Base-by-base conservation (phyloP, 2,888 invertebrate genomes). In the Noctua janthina region DNA sequence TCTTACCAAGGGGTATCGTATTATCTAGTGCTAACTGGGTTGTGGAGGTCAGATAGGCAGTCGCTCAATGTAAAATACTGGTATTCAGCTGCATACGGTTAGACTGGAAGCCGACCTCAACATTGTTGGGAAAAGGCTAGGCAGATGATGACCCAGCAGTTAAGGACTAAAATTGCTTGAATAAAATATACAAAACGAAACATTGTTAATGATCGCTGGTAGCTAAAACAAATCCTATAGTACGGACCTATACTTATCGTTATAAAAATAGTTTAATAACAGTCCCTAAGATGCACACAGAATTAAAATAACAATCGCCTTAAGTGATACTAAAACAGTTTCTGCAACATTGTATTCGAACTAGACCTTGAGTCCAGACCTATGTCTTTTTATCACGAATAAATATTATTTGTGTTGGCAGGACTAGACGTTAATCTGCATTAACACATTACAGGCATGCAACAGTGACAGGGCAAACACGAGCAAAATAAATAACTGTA, bases 381-480 rank as follows among this genome's bases (percentile, higher is more conserved):
- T 35, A 75, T 35, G n/a, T 76, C 0, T 39, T 71, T 80, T 71
- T 17, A 59, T 43, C n/a, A 71, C n/a, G 64, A 51, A 39, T 51
- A 73, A 69, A 66, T 46, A 74, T n/a, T 39, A 23, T 59, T 15
- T 62, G 13, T 68, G 51, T 71, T 56, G 49, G 81, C 29, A 11
- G 29, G 56, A 81, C 35, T 10, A 11, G 51, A 64, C 39, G 68
- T 69, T 64, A 64, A 35, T 69, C n/a, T 46, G 23, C 66, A 72
- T 74, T 80, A 72, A 49, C 70, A 68, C 71, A 85, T 82, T 81
- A 86, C 76, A 17, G 82, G 20, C 86, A 83, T 83, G 83, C 82
- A 75, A 82, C 13, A 29, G 20, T 81, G n/a, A 62, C 43, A 15
- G 15, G 51, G 20, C 35, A 56, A 56, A 71, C 51, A 62, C 5